Evolutionary conservation across 2,888 invertebrate species (phyloP).

Genomic region (Drosophila affinis): DNA sequence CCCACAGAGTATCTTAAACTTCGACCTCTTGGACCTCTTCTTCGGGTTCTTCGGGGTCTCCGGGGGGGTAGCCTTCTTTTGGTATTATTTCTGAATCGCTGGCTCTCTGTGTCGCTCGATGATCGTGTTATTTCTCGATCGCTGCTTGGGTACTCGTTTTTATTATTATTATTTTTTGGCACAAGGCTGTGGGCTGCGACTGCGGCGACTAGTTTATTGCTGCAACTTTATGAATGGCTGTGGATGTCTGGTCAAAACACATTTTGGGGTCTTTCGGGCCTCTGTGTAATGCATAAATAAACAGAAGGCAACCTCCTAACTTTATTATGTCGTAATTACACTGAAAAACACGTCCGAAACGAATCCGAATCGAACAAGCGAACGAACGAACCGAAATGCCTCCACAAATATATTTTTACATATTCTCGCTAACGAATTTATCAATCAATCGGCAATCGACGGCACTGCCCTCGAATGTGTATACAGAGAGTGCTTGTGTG

Average conservation of each 20-base stretch:
- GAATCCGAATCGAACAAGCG: slow-evolving; percentile 29
- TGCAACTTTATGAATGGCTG: slow-evolving; percentile 60
- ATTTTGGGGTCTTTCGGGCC: slow-evolving; percentile 38
- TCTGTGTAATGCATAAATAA: slow-evolving; percentile 66
- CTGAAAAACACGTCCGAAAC: slow-evolving; percentile 19
- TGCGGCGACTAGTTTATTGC: slow-evolving; percentile 18
- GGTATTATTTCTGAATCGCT: slow-evolving; percentile 54
- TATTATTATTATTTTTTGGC: slow-evolving; percentile 70
- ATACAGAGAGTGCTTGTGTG: background rate
- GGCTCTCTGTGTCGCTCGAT: background rate
- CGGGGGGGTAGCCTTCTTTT: background rate
- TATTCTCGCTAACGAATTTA: slow-evolving; percentile 71
- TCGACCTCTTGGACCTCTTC: background rate
- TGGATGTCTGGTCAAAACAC: slow-evolving; percentile 45
- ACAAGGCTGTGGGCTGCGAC: slow-evolving; percentile 63
- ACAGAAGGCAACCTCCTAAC: slow-evolving; percentile 27
- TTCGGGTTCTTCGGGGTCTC: too few relatives aligned
- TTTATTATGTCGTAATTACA: slow-evolving; percentile 38
- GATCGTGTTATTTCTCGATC: slow-evolving; percentile 50
- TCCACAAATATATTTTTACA: slow-evolving; percentile 41
- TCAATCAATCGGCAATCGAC: slow-evolving; percentile 63
- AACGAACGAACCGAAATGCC: slow-evolving; percentile 10
- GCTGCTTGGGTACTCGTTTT: slow-evolving; percentile 36
- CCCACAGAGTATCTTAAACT: background rate
- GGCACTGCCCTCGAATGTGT: slow-evolving; percentile 11